Evolutionary conservation across 2,888 invertebrate genomes (phyloP).

Genomic region (Hirudinaria manillensis): DNA sequence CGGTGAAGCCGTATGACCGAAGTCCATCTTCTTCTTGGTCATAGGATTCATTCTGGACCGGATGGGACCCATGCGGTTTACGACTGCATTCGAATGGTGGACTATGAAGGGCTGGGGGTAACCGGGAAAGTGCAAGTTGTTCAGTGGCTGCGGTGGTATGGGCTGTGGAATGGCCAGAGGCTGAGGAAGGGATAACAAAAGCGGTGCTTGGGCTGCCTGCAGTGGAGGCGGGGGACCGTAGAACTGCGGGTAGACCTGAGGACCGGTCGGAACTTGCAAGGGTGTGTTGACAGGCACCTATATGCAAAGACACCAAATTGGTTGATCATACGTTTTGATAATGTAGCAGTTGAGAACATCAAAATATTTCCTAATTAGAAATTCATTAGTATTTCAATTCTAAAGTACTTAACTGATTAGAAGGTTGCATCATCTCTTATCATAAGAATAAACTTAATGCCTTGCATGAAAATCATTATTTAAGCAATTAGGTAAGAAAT

Average conservation of each 20-base stretch:
- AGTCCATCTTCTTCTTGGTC: neutral
- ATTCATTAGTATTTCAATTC: too few relatives aligned
- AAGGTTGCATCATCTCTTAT: too few relatives aligned
- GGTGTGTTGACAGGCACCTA: slow-evolving; percentile 1
- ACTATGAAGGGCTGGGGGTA: neutral
- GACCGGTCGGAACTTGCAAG: neutral
- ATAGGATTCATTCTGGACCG: neutral
- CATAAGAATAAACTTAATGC: too few relatives aligned
- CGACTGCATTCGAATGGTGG: neutral
- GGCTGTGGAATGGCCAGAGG: neutral
- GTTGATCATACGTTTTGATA: too few relatives aligned
- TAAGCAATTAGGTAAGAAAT: too few relatives aligned
- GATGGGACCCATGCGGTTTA: neutral
- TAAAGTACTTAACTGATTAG: too few relatives aligned
- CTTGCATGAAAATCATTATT: too few relatives aligned
- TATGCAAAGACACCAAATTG: too few relatives aligned
- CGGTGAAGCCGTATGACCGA: neutral
- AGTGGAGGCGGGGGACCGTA: neutral
- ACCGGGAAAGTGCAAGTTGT: slow-evolving; percentile 2
- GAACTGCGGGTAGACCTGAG: neutral
- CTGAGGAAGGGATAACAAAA: neutral
- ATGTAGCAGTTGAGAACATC: neutral
- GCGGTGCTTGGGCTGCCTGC: neutral
- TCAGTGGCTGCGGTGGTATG: neutral
- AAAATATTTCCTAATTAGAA: too few relatives aligned